These are phyloP conservation scores for Branchinecta lindahli DNA, from an alignment of 1,140 invertebrate species.

Conservation along the genomic window DNA sequence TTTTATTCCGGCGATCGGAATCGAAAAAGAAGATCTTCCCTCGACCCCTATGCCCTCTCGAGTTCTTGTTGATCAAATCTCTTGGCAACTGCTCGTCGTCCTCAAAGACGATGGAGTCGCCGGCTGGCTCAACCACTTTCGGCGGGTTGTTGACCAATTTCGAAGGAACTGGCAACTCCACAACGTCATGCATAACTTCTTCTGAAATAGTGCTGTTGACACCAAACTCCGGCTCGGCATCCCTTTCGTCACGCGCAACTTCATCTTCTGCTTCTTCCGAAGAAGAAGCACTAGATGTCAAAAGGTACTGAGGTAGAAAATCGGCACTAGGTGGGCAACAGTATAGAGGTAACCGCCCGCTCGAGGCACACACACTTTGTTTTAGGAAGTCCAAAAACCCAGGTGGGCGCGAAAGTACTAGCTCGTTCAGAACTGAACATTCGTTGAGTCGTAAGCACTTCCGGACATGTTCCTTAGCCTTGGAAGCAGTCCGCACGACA, in stretches of 20 bases:
- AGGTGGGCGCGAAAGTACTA: background rate
- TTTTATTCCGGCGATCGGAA: background rate
- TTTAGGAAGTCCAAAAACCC: background rate
- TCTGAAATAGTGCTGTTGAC: background rate
- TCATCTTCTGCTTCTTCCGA: background rate
- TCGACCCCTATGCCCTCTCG: background rate
- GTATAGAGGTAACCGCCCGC: background rate
- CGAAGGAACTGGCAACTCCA: background rate
- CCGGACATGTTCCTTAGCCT: background rate
- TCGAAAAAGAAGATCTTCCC: background rate
- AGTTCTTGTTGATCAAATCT: background rate
- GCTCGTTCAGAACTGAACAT: background rate
- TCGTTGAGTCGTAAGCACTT: background rate
- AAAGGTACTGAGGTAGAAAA: background rate
- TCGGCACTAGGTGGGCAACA: background rate
- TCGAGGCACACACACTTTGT: background rate
- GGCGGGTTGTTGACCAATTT: background rate
- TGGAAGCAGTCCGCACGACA: background rate
- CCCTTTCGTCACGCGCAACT: background rate
- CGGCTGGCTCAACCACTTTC: background rate
- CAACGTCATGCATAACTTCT: background rate
- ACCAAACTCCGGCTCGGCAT: background rate
- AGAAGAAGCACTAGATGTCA: background rate
- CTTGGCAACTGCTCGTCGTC: background rate
- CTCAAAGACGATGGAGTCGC: background rate